Evolutionary conservation across 2,888 invertebrate genomes (phyloP).

Genomic region (Pammene aurita): DNA sequence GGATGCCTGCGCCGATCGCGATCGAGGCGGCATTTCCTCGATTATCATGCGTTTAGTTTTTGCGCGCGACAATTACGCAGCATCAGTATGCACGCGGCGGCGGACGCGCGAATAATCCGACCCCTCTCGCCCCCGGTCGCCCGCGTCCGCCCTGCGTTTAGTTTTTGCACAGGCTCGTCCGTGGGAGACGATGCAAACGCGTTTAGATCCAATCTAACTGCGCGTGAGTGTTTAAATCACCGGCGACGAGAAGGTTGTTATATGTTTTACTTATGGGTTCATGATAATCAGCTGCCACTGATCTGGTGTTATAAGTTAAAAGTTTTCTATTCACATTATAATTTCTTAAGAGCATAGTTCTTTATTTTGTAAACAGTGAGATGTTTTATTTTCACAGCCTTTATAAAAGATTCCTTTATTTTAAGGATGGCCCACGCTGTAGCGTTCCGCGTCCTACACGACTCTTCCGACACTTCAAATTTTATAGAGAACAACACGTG

Average conservation of each 20-base stretch:
- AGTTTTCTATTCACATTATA: not conserved
- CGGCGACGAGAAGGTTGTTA: constrained; percentile 25
- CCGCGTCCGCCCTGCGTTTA: constrained; percentile 47
- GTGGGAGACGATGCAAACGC: constrained; percentile 58
- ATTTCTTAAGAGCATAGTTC: not conserved
- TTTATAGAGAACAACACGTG: no score
- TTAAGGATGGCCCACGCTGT: no score
- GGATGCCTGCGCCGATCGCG: constrained; percentile 43
- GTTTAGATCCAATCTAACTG: constrained; percentile 46
- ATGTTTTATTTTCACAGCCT: not conserved
- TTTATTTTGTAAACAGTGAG: not conserved
- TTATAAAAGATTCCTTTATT: not conserved
- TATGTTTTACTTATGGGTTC: constrained; percentile 42
- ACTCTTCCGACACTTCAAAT: no score
- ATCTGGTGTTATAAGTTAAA: not conserved
- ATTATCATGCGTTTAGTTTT: constrained; percentile 75
- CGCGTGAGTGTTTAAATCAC: constrained; percentile 35
- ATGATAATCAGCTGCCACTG: constrained; percentile 4
- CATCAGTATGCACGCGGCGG: constrained; percentile 75
- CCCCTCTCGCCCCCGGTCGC: constrained; percentile 46
- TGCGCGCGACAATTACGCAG: constrained; percentile 70
- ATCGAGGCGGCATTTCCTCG: constrained; percentile 67
- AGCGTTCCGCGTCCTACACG: no score
- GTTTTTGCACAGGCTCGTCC: constrained; percentile 54
- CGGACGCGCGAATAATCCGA: constrained; percentile 51